These are phyloP conservation scores for Ellobium chinense DNA, from an alignment of 2,888 invertebrate genomes.

Conservation along the genomic window DNA sequence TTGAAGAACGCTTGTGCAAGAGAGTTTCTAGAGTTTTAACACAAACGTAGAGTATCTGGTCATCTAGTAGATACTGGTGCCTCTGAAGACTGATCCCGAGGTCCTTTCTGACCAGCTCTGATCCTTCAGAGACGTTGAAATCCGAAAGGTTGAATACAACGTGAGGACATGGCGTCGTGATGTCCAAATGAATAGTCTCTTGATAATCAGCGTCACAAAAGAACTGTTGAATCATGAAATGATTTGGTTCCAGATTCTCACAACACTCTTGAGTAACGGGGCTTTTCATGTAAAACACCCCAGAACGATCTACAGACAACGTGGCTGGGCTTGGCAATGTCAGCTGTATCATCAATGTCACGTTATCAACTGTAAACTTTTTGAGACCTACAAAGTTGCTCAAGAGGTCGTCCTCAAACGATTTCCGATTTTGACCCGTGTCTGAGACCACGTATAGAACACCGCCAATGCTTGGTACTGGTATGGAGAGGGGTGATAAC, in stretches of 20 bases:
- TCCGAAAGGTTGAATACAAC: slow-evolving; percentile 2
- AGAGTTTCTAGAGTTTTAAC: background rate
- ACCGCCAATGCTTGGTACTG: background rate
- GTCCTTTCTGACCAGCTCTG: background rate
- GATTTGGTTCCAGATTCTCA: no score
- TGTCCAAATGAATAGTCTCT: background rate
- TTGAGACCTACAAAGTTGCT: background rate
- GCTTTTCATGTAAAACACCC: background rate
- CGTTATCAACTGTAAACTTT: background rate
- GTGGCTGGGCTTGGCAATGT: background rate
- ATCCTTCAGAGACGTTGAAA: background rate
- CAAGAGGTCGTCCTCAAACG: background rate
- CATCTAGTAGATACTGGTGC: background rate
- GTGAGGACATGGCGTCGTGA: background rate
- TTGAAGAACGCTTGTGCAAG: background rate
- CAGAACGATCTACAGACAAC: background rate
- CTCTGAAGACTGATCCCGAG: background rate
- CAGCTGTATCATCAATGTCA: background rate
- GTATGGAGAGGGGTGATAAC: background rate
- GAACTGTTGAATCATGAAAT: background rate
- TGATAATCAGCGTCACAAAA: background rate
- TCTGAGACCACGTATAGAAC: background rate
- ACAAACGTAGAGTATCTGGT: background rate
- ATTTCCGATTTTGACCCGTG: background rate
- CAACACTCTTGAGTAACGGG: background rate